Evolutionary conservation across 2,888 invertebrate genomes (phyloP).

Genomic region (Ctenicera cuprea): DNA sequence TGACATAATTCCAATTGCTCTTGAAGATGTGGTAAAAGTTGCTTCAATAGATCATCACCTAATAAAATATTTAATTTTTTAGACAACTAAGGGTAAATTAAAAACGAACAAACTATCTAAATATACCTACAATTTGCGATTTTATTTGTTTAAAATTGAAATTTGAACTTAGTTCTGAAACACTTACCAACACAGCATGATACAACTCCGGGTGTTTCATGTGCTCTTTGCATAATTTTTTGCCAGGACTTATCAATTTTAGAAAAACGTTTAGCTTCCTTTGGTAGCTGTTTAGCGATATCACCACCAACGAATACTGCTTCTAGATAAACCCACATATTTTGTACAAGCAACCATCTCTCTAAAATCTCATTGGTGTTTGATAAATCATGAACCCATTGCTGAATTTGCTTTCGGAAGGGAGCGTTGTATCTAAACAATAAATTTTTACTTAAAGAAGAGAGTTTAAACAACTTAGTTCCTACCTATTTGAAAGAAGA

Average conservation of each 20-base stretch:
- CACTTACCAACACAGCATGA: constrained; percentile 90
- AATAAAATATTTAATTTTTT: constrained; percentile 26
- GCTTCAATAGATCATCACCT: constrained; percentile 92
- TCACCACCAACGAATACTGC: constrained; percentile 99
- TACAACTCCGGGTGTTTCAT: constrained; percentile 96
- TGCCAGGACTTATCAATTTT: constrained; percentile 99
- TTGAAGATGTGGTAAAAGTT: constrained; percentile 94
- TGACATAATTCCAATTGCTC: constrained; percentile 98
- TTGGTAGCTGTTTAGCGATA: constrained; percentile 97
- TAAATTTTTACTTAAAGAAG: constrained; percentile 15
- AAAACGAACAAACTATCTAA: no score
- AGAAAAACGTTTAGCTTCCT: constrained; percentile 94
- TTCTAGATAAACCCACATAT: constrained; percentile 98
- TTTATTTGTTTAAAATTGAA: no score
- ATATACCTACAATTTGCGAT: no score
- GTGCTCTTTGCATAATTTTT: constrained; percentile 97
- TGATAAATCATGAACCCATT: constrained; percentile 95
- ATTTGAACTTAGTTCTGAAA: background rate
- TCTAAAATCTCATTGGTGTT: constrained; percentile 98
- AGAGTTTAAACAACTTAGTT: background rate
- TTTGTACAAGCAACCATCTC: constrained; percentile 96
- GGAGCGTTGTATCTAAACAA: constrained; percentile 91
- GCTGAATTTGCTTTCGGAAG: constrained; percentile 96
- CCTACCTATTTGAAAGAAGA: constrained; percentile 89
- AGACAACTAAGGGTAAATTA: no score